Percentiles rank a stretch among this genome's conserved stretches.
phyloP scores from a whole-genome alignment of 2,113 vertebrate genomes.

The Rousettus leschenaultii region DNA sequence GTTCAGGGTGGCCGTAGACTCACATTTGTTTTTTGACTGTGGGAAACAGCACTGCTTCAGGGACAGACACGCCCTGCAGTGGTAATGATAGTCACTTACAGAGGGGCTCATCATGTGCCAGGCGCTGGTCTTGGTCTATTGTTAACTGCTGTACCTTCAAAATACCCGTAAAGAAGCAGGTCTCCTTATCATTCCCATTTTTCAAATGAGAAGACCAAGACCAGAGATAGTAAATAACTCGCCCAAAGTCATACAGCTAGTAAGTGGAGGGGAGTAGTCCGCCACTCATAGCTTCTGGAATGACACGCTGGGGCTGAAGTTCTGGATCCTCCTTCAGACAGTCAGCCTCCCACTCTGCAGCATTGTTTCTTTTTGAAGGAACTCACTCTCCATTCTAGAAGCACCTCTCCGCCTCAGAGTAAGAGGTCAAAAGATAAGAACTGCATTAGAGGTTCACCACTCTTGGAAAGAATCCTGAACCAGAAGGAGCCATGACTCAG shows the following conservation, averaged over 20 bases:
- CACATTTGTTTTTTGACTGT: background rate
- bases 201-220: background rate
- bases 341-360: background rate
- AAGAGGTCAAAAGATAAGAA: background rate
- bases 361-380: background rate
- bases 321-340: background rate
- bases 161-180: background rate
- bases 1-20: too few species aligned
- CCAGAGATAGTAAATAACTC: background rate
- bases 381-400: background rate
- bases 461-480: background rate
- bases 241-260: background rate
- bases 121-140: background rate
- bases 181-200: background rate
- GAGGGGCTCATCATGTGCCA: background rate
- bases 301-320: background rate
- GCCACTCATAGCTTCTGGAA: background rate
- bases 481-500: background rate
- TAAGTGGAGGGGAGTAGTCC: background rate
- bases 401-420: background rate
- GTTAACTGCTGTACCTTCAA: too few species aligned
- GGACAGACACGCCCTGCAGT: background rate
- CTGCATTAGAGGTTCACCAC: background rate
- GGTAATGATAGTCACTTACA: too few species aligned
- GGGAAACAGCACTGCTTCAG: background rate